phyloP scores from a whole-genome alignment of 2,113 vertebrate species.

The Myrmecobius fasciatus region DNA sequence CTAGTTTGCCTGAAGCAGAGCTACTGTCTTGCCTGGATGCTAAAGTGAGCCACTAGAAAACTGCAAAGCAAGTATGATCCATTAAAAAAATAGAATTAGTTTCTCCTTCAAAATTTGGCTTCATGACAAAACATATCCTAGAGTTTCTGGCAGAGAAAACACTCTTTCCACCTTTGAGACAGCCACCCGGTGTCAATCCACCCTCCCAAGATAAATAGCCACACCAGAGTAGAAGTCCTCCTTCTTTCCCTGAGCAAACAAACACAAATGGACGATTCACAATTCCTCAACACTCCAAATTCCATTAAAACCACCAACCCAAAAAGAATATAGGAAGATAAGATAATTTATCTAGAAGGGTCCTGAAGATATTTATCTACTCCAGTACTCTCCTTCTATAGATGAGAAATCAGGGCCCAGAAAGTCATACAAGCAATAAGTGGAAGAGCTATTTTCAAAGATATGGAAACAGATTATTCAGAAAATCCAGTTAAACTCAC shows the following conservation, averaged over 20 bases:
- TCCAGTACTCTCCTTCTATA: too few species aligned
- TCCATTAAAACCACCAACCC: background rate
- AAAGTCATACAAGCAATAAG: too few species aligned
- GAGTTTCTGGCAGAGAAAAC: background rate
- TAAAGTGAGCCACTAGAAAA: background rate
- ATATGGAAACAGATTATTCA: too few species aligned
- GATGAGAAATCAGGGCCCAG: too few species aligned
- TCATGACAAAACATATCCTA: background rate
- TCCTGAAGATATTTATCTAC: background rate
- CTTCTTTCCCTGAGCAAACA: background rate
- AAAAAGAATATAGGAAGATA: background rate
- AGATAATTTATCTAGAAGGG: background rate
- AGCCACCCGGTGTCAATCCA: background rate
- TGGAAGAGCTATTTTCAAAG: too few species aligned
- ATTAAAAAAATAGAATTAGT: background rate
- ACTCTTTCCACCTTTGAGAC: background rate
- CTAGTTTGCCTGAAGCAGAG: background rate
- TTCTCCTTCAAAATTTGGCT: background rate
- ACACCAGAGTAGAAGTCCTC: background rate
- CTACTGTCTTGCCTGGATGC: background rate
- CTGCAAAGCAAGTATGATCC: background rate
- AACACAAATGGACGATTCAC: background rate
- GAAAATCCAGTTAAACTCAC: too few species aligned
- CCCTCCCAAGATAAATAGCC: background rate
- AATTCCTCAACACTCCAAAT: background rate